Evolutionary conservation across 2,888 invertebrate genomes (phyloP).

Genomic region (Dysmachus trigonus): DNA sequence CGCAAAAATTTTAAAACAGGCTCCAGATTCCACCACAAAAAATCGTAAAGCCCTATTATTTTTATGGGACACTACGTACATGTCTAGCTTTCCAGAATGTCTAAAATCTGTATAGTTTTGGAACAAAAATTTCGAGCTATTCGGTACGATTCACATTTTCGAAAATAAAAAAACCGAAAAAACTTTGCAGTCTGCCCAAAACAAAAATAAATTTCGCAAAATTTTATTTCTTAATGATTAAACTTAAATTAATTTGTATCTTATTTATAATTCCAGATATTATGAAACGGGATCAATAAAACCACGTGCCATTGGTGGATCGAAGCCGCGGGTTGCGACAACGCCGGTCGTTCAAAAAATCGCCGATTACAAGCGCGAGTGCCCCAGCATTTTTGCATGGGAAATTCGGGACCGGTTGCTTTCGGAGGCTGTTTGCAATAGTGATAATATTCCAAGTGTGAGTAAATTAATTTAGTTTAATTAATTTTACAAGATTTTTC

Average conservation of each 20-base stretch:
- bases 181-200: no score
- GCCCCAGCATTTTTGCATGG: slow-evolving; percentile 99
- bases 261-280: slow-evolving; percentile 73
- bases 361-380: slow-evolving; percentile 95
- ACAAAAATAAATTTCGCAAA: no score
- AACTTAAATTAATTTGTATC: not conserved
- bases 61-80: no score
- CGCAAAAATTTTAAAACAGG: not conserved
- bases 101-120: no score
- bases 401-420: slow-evolving; percentile 95
- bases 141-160: no score
- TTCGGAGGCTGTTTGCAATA: slow-evolving; percentile 94
- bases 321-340: slow-evolving; percentile 94
- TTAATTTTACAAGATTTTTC: no score
- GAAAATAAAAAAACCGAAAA: no score
- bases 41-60: no score
- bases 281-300: slow-evolving; percentile 98
- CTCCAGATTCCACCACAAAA: no score
- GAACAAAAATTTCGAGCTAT: no score
- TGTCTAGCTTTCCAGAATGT: no score
- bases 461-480: no score
- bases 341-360: slow-evolving; percentile 94
- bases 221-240: not conserved
- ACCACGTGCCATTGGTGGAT: slow-evolving; percentile 96
- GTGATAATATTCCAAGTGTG: slow-evolving; percentile 97